These are phyloP conservation scores for Rhodophaea formosa DNA, from an alignment of 2,888 invertebrate species.

Conservation along the genomic window DNA sequence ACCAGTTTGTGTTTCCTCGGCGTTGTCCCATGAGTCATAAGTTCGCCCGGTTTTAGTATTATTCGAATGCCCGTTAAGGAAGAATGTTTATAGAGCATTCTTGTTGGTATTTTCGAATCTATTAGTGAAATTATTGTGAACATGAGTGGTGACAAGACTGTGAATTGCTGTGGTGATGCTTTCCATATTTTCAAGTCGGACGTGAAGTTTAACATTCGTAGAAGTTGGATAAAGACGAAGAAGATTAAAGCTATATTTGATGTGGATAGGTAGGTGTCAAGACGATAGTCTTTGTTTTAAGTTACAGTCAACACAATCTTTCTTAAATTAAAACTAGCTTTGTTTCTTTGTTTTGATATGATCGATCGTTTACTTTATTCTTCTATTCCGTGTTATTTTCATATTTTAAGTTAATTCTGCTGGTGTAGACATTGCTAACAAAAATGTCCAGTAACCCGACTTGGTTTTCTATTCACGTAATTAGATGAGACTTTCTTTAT, in stretches of 20 bases:
- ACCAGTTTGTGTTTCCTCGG: conserved; percentile 29
- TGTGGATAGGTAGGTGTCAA: conserved; percentile 53
- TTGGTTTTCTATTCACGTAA: too few species aligned
- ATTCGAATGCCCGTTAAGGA: conserved; percentile 32
- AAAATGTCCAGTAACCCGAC: too few species aligned
- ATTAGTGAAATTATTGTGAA: background rate
- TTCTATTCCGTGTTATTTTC: too few species aligned
- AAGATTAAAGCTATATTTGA: conserved; percentile 50
- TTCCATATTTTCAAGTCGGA: conserved; percentile 44
- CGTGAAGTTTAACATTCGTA: conserved; percentile 46
- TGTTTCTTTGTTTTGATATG: too few species aligned
- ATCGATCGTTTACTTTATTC: too few species aligned
- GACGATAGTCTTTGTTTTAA: conserved; percentile 3
- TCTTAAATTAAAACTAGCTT: too few species aligned
- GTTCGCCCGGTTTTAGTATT: conserved; percentile 31
- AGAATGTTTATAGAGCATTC: conserved; percentile 23
- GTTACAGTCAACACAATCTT: too few species aligned
- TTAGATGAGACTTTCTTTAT: too few species aligned
- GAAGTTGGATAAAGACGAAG: conserved; percentile 58
- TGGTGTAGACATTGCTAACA: too few species aligned
- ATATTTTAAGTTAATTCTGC: too few species aligned
- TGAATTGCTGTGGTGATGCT: conserved; percentile 50
- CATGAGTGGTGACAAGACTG: conserved; percentile 35
- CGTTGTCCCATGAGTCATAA: conserved; percentile 32
- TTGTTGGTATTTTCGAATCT: conserved; percentile 20